A percentile compares a stretch with the other conserved stretches of the same genome.
Evolutionary conservation across 2,888 invertebrate genomes (phyloP).

Genomic region (Pachycephus smyrnensis): DNA sequence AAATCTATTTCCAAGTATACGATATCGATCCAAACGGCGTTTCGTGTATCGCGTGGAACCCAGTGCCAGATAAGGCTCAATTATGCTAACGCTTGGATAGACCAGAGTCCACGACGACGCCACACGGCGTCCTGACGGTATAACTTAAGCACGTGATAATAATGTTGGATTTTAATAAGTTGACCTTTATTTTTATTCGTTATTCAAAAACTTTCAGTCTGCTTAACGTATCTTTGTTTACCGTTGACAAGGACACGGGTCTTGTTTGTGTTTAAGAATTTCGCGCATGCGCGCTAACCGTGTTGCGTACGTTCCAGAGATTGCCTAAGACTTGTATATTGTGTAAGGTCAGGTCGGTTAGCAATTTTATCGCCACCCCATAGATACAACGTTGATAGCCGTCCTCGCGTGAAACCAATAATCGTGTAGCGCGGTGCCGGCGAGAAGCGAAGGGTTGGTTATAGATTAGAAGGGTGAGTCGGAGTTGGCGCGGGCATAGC

Average conservation of each 20-base stretch:
- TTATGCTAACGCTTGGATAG: neutral
- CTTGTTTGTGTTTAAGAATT: neutral
- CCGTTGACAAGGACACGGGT: neutral
- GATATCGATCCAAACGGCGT: constrained; percentile 34
- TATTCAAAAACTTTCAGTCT: neutral
- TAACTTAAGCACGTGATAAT: neutral
- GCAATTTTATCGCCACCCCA: constrained; percentile 33
- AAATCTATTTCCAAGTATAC: constrained; percentile 30
- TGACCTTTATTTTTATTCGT: neutral
- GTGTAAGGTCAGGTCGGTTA: constrained; percentile 15
- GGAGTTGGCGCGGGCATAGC: constrained; percentile 41
- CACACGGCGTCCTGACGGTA: neutral
- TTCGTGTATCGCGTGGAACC: constrained; percentile 17
- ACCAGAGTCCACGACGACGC: neutral
- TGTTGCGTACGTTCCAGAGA: neutral
- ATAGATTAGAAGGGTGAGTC: constrained; percentile 61
- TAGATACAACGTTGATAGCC: constrained; percentile 57
- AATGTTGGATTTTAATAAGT: neutral
- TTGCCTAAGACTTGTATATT: neutral
- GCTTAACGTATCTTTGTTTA: neutral
- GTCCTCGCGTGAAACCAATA: constrained; percentile 61
- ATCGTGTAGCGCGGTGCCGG: constrained; percentile 45
- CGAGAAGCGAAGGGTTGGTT: constrained; percentile 40
- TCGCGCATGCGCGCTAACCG: neutral
- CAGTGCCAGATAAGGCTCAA: constrained; percentile 5